A percentile compares a stretch with the other conserved stretches of the same genome.
phyloP scores from a whole-genome alignment of 2,888 invertebrate genomes.

The Phrixothrix hirtus region DNA sequence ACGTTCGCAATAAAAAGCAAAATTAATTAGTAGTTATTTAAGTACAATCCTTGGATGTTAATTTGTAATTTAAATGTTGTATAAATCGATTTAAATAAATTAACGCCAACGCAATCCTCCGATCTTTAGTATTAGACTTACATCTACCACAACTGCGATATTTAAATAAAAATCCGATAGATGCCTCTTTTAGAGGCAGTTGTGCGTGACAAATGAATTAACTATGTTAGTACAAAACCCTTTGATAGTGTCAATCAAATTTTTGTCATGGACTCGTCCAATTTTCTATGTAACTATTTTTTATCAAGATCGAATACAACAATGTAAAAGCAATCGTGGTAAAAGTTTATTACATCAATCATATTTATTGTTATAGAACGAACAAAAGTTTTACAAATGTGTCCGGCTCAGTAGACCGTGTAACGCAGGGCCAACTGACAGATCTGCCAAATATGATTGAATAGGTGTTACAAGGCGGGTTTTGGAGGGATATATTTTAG shows the following conservation, averaged over 20 bases:
- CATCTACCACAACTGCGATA: too few species aligned
- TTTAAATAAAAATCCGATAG: too few species aligned
- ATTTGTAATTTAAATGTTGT: constrained; percentile 16
- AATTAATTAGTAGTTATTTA: constrained; percentile 17
- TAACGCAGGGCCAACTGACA: constrained; percentile 25
- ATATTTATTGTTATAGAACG: background rate
- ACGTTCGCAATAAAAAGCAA: constrained; percentile 7
- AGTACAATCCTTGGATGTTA: constrained; percentile 14
- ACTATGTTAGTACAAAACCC: background rate
- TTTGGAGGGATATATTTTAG: too few species aligned
- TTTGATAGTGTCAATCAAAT: too few species aligned
- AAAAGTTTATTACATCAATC: too few species aligned
- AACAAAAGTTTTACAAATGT: constrained; percentile 15
- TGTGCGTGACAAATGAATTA: too few species aligned
- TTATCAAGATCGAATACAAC: too few species aligned
- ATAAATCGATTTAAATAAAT: constrained; percentile 15
- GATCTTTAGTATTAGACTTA: too few species aligned
- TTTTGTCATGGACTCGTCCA: constrained; percentile 3
- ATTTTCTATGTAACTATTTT: too few species aligned
- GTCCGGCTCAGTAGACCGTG: constrained; percentile 6
- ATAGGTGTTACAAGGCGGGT: constrained; percentile 14
- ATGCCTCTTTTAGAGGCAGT: too few species aligned
- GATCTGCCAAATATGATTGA: constrained; percentile 28
- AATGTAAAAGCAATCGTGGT: too few species aligned
- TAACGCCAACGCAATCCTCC: constrained; percentile 8